A percentile compares a stretch with the other conserved stretches of the same genome.
phyloP scores from a whole-genome alignment of 2,888 invertebrate species.

The Phortica okadai region DNA sequence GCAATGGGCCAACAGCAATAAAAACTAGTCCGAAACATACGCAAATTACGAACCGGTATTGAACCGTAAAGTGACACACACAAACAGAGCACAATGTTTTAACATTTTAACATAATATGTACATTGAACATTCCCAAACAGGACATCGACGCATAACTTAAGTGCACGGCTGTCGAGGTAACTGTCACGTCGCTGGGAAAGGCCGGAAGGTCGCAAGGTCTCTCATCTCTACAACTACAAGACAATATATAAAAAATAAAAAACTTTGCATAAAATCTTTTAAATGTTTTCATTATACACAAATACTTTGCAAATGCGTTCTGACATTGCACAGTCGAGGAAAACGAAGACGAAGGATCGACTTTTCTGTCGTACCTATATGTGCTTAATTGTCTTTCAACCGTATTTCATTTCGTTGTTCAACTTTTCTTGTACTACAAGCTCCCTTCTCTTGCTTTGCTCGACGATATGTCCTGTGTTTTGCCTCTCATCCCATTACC shows the following conservation, averaged over 20 bases:
- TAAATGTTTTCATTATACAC: slow-evolving; percentile 69
- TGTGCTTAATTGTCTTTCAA: not conserved
- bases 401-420: not conserved
- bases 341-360: not conserved
- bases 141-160: slow-evolving; percentile 48
- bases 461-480: not conserved
- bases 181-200: slow-evolving; percentile 53
- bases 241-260: not conserved
- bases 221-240: slow-evolving; percentile 50
- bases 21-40: slow-evolving; percentile 59
- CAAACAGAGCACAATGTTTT: not conserved
- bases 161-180: slow-evolving; percentile 42
- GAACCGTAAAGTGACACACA: slow-evolving; percentile 27
- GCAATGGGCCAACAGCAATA: slow-evolving; percentile 16
- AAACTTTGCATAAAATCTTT: slow-evolving; percentile 69
- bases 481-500: slow-evolving; percentile 10
- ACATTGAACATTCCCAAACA: slow-evolving; percentile 60
- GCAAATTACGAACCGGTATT: slow-evolving; percentile 67
- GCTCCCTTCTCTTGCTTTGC: not conserved
- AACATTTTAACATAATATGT: not conserved
- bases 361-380: not conserved
- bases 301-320: not conserved
- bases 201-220: slow-evolving; percentile 60
- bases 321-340: not conserved
- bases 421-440: not conserved